phyloP scores from a whole-genome alignment of 2,797 vertebrate species.

The Gadopsis marmoratus region DNA sequence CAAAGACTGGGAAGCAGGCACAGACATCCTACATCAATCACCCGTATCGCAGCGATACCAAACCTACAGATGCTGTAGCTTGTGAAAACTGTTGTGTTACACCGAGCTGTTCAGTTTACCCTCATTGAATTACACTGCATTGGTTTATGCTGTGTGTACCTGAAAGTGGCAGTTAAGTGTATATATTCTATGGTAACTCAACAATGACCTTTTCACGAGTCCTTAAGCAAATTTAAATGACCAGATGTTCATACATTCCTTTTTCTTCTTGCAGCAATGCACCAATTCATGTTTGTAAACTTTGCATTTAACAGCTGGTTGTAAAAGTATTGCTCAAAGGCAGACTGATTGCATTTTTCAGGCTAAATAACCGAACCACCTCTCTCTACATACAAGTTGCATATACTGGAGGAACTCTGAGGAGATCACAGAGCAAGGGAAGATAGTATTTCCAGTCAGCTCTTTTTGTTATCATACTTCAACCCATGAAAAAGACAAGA shows the following conservation, averaged over 20 bases:
- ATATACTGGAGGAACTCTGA: not conserved
- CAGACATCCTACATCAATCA: not conserved
- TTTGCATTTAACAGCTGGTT: not conserved
- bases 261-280: not conserved
- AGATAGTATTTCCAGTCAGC: rapidly evolving
- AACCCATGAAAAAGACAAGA: not conserved
- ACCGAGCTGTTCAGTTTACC: not conserved
- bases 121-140: no score
- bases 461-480: not conserved
- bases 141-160: not conserved
- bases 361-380: not conserved
- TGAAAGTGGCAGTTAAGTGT: not conserved
- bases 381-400: not conserved
- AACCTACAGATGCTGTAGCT: not conserved
- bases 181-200: not conserved
- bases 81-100: not conserved
- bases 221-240: not conserved
- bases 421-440: not conserved
- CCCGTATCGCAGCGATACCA: not conserved
- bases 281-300: constrained; percentile 9
- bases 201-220: not conserved
- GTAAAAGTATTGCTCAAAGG: constrained; percentile 20
- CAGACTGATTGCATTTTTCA: not conserved
- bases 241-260: constrained; percentile 28
- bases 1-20: not conserved